Evolutionary conservation across 1,140 invertebrate genomes (phyloP).

Genomic region (Drosophila subpulchrella): DNA sequence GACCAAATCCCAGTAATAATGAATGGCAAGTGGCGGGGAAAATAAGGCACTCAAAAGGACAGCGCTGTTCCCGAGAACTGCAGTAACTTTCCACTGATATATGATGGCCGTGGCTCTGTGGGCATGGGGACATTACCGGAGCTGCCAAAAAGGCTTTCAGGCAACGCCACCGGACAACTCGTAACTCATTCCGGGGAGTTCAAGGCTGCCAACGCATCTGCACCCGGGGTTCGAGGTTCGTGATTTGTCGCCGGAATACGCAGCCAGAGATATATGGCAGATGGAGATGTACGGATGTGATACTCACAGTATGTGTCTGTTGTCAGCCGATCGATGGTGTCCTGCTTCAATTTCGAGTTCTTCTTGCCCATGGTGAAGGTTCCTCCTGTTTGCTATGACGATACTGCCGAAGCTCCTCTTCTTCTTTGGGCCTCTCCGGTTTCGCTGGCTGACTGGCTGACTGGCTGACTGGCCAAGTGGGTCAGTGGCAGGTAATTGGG

Average conservation of each 20-base stretch:
- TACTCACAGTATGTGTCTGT: conserved; percentile 96
- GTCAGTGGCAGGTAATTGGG: conserved; percentile 61
- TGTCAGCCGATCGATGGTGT: conserved; percentile 94
- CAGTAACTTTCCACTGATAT: conserved; percentile 28
- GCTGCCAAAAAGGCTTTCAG: conserved; percentile 71
- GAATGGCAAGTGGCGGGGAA: conserved; percentile 5
- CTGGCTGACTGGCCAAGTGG: conserved; percentile 3
- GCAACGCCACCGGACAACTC: conserved; percentile 30
- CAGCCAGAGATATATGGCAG: background rate
- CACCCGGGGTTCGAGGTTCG: conserved; percentile 41
- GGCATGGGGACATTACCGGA: conserved; percentile 22
- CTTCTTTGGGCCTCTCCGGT: background rate
- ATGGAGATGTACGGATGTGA: background rate
- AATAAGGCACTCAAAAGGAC: conserved; percentile 10
- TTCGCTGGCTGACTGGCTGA: too few relatives aligned
- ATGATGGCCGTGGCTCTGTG: conserved; percentile 4
- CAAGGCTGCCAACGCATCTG: conserved; percentile 53
- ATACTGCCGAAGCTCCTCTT: background rate
- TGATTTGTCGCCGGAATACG: background rate
- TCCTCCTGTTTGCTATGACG: conserved; percentile 3
- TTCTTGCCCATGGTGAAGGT: conserved; percentile 91
- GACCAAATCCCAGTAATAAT: conserved; percentile 19
- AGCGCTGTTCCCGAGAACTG: background rate
- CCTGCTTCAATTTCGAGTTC: conserved; percentile 96
- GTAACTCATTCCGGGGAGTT: conserved; percentile 61